Conservation (phyloP, 2,113 vertebrate species). For the Pseudopodoces humilis region DNA sequence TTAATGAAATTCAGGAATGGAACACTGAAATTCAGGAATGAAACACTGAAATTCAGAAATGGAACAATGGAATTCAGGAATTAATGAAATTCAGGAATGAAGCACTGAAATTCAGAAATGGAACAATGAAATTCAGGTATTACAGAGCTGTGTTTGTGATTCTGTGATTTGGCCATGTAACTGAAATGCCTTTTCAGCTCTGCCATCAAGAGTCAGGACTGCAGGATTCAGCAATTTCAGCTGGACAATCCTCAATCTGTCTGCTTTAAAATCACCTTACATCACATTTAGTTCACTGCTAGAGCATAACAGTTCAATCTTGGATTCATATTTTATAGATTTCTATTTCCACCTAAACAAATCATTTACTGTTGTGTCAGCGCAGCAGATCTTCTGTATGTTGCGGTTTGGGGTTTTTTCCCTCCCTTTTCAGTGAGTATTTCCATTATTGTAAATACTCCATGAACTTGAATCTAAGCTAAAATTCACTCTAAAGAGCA, state of each 20-base stretch:
- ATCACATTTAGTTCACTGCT: neutral
- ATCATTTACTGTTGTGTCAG: neutral
- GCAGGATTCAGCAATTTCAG: neutral
- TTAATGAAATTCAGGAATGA: neutral
- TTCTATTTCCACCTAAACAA: neutral
- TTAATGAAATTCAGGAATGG: neutral
- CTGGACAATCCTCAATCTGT: neutral
- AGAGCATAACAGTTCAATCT: neutral
- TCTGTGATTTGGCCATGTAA: neutral
- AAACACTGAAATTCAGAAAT: neutral
- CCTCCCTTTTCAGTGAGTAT: neutral
- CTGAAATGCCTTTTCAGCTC: neutral
- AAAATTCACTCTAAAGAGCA: neutral
- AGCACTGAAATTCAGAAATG: neutral
- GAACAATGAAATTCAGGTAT: neutral
- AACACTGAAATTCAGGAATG: too few relatives aligned
- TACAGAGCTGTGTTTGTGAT: neutral
- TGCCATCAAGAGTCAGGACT: neutral
- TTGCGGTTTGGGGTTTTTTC: neutral
- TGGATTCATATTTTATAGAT: neutral
- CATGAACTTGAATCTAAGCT: neutral
- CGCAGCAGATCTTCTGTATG: neutral
- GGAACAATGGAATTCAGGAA: neutral
- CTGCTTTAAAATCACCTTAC: neutral
- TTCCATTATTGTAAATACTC: neutral